Evolutionary conservation across 2,797 vertebrate species (phyloP).

Genomic region (Ciconia nigra): DNA sequence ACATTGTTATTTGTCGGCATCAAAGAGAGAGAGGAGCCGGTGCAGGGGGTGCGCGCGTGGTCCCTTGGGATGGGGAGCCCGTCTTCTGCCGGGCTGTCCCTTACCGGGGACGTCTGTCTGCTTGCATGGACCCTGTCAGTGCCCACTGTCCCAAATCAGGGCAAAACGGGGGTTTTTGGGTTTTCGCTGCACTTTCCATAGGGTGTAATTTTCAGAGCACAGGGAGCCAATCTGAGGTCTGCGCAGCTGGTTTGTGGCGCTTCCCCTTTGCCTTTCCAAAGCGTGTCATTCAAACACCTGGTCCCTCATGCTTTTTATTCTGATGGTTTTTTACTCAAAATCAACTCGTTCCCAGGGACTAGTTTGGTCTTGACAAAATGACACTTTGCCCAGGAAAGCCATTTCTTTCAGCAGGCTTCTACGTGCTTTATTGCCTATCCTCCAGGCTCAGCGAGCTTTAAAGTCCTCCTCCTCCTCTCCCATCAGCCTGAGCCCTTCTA

Average conservation of each 20-base stretch:
- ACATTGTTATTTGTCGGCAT: constrained; percentile 54
- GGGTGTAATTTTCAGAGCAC: neutral
- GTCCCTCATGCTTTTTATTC: neutral
- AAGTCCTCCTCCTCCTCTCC: neutral
- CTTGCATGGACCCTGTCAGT: rapidly evolving
- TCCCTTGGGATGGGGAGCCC: neutral
- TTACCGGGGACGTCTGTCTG: rapidly evolving
- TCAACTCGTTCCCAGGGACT: neutral
- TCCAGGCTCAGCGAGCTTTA: neutral
- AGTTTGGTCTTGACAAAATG: neutral
- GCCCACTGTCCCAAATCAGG: neutral
- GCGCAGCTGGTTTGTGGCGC: neutral
- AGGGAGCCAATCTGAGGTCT: neutral
- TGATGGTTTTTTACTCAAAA: neutral
- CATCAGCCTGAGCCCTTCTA: neutral
- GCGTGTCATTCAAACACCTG: neutral
- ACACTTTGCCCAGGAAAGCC: neutral
- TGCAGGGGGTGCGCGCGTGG: neutral
- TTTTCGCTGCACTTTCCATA: rapidly evolving
- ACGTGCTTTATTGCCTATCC: neutral
- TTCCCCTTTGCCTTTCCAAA: neutral
- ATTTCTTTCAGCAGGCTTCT: neutral
- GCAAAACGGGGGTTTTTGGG: rapidly evolving
- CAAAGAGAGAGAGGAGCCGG: neutral
- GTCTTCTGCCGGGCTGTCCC: neutral